These are phyloP conservation scores for Epiperipatus broadwayi DNA, from an alignment of 2,888 invertebrate genomes.

Conservation along the genomic window DNA sequence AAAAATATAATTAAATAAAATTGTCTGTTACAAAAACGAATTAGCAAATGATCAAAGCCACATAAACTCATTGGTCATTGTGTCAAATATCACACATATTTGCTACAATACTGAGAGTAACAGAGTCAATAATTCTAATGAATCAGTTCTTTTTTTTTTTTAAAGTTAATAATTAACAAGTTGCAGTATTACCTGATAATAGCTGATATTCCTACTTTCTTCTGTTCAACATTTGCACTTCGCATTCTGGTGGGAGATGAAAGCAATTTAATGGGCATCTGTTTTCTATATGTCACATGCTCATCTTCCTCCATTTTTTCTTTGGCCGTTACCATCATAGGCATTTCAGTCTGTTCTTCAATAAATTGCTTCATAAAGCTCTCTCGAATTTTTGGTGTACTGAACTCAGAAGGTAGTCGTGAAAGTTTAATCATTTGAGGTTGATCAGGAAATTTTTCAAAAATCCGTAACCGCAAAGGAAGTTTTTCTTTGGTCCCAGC, in stretches of 20 bases:
- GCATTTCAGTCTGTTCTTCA: constrained; percentile 59
- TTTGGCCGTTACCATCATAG: constrained; percentile 35
- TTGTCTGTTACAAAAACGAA: too few species aligned
- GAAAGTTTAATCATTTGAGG: constrained; percentile 92
- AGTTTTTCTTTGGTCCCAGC: constrained; percentile 90
- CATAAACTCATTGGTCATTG: too few species aligned
- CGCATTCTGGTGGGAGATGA: constrained; percentile 62
- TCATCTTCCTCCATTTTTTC: constrained; percentile 45
- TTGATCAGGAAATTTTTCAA: constrained; percentile 94
- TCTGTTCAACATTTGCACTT: constrained; percentile 52
- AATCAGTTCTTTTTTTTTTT: too few species aligned
- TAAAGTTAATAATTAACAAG: too few species aligned
- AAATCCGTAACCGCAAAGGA: constrained; percentile 81
- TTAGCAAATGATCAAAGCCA: too few species aligned
- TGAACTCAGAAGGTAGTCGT: constrained; percentile 61
- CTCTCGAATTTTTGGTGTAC: constrained; percentile 52
- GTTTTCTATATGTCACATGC: constrained; percentile 33
- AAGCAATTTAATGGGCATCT: constrained; percentile 39
- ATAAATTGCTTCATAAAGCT: constrained; percentile 98
- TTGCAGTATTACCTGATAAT: constrained; percentile 81
- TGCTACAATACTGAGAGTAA: too few species aligned
- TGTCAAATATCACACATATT: too few species aligned
- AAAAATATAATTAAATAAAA: too few species aligned
- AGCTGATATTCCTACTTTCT: constrained; percentile 56
- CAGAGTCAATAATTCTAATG: too few species aligned